Base-by-base conservation (phyloP, 2,113 vertebrate genomes). In the Cebidichthys violaceus region DNA sequence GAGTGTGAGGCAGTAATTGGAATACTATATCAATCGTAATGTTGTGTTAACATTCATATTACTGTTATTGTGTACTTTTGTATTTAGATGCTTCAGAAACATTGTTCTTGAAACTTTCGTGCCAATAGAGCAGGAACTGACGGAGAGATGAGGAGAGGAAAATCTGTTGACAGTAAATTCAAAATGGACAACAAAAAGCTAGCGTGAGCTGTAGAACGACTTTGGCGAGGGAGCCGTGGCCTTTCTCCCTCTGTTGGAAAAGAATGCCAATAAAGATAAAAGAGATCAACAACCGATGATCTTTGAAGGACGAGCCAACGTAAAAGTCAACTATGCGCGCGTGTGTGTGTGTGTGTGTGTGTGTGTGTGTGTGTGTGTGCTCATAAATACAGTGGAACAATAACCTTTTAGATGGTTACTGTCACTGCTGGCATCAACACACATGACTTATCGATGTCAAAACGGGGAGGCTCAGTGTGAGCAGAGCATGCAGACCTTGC, bases 241-340 rank as follows among this genome's bases (percentile, higher is more conserved):
- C 39, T 69, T 64, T 67, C 47, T 84, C 77, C n/a, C 27, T 61
- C 66, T 83, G 75, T 67, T 79, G 24, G 41, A 83, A 66, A 75
- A 77, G 41, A 84, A 84, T 33, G 14, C 20, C 50, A 33, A 47
- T 76, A 78, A 85, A 81, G 78, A 86, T 84, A 52, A 90, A 86
- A 75, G 73, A 72, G 57, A 59, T 45, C 9, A 7, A 43, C 67
- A 65, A n/a, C 22, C 39, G 65, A 64, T 71, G 41, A 75, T 76
- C 75, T 84, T 67, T 88, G 75, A 87, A 85, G 76, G 43, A 1
- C 50, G 33, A 70, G 88, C 77, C 66, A 83, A 80, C 18, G 59
- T 77, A 59, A 69, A 83, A 59, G 37, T 61, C n/a, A 52, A 54
- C 3, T 3, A 50, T 70, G 39, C 65, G 22, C 37, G 17, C 5